phyloP scores from a whole-genome alignment of 2,113 vertebrate species.

The Callionymus lyra region DNA sequence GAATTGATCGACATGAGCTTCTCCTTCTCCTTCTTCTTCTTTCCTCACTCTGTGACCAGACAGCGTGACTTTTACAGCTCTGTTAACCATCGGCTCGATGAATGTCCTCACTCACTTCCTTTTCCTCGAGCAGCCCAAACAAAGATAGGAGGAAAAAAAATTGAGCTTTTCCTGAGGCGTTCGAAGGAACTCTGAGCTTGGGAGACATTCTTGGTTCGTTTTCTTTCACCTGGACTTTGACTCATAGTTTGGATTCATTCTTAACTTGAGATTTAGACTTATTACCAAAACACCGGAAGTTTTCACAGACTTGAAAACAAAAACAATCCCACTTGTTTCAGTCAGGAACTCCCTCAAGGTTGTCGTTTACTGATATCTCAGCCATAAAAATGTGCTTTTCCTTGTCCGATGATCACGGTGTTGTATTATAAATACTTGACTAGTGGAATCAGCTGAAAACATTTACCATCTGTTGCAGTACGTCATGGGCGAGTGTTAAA shows the following conservation, averaged over 20 bases:
- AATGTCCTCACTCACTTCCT: constrained; percentile 29
- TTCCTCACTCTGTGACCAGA: constrained; percentile 1
- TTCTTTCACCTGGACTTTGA: constrained; percentile 44
- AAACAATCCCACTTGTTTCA: neutral
- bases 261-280: constrained; percentile 28
- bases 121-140: constrained; percentile 20
- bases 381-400: constrained; percentile 14
- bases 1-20: constrained; percentile 12
- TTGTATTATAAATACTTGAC: constrained; percentile 15
- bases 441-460: neutral
- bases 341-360: constrained; percentile 23
- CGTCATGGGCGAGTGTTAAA: constrained; percentile 16
- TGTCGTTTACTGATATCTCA: constrained; percentile 34
- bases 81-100: neutral
- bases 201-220: constrained; percentile 7
- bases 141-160: constrained; percentile 29
- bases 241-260: constrained; percentile 27
- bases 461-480: constrained; percentile 7
- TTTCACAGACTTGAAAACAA: neutral
- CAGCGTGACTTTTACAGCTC: constrained; percentile 8
- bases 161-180: constrained; percentile 53
- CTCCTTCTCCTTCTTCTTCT: constrained; percentile 1
- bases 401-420: constrained; percentile 3
- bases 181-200: constrained; percentile 16
- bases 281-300: neutral